Evolutionary conservation across 2,797 vertebrate species (phyloP), one percentile per base, ranked within the genome.

Genomic region (Pseudopleuronectes americanus): DNA sequence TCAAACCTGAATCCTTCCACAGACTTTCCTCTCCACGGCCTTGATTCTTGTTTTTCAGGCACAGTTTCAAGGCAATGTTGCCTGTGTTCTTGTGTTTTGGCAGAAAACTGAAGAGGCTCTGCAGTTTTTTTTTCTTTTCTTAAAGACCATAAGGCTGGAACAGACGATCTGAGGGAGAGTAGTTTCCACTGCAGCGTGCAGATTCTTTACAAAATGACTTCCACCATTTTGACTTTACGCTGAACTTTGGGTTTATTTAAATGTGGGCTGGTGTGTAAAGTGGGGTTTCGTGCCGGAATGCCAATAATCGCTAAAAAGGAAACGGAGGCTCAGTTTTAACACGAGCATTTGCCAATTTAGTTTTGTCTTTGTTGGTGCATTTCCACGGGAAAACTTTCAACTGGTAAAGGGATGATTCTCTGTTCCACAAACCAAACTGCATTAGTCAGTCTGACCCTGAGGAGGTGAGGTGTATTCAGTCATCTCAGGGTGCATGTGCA

Each of bases 151-250:
- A 22, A 59, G 28, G 53, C 19, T 23, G 21, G 19, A 72, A 54
- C 13, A 59, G 51, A 61, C 56, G 60, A 71, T 23, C 26, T n/a
- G 14, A 48, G 33, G 53, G 17, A 59, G 67, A 66, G 8, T 1
- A 57, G 76, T 53, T 77, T 76, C 47, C 60, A 10, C n/a, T 21
- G 62, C 22, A 61, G 31, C 33, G 8, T 4, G 12, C 66, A 23
- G 24, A 10, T 61, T 65, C 45, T 54, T 21, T 53, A 43, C 24
- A 41, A 72, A 71, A 45, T 41, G 2, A 48, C 19, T 9, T 54
- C 14, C n/a, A n/a, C 47, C 17, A 16, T 28, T 80, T 49, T 21
- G 23, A 22, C n/a, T 68, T 49, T 3, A 55, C 51, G 47, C 43
- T 47, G 14, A 58, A 43, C 33, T 33, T 48, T 43, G 51, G 43